Conservation (phyloP, 2,797 vertebrate genomes). For the Ctenochaetus hawaiiensis region DNA sequence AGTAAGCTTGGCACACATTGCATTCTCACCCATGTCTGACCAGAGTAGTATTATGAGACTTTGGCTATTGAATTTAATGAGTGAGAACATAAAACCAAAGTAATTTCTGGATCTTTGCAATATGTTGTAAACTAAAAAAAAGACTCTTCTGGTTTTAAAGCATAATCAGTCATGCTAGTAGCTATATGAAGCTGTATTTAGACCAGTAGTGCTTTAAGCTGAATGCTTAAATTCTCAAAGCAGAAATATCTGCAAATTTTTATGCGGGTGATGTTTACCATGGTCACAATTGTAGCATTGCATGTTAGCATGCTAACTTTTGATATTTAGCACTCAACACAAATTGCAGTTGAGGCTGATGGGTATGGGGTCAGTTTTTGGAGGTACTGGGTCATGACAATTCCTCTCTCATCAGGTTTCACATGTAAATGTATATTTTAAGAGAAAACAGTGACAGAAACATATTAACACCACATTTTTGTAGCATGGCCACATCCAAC, state of each 20-base stretch:
- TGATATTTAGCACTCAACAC: not conserved
- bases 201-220: not conserved
- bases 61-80: not conserved
- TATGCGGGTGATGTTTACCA: not conserved
- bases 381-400: too few relatives aligned
- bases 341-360: not conserved
- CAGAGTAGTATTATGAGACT: not conserved
- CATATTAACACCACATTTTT: slow-evolving; percentile 20
- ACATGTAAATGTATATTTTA: not conserved
- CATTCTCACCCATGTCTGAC: not conserved
- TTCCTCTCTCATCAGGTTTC: not conserved
- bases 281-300: not conserved
- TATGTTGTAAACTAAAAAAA: not conserved
- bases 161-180: not conserved
- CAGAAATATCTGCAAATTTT: not conserved
- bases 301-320: not conserved
- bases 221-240: not conserved
- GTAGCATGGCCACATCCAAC: slow-evolving; percentile 30
- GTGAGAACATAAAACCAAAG: slow-evolving; percentile 1
- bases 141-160: not conserved
- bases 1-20: slow-evolving; percentile 4
- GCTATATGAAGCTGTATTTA: too few relatives aligned
- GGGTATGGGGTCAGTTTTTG: not conserved
- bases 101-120: not conserved
- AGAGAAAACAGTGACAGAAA: slow-evolving; percentile 1